These are phyloP conservation scores for Phalacrocorax pelagicus DNA, from an alignment of 2,113 vertebrate genomes.

Conservation along the genomic window DNA sequence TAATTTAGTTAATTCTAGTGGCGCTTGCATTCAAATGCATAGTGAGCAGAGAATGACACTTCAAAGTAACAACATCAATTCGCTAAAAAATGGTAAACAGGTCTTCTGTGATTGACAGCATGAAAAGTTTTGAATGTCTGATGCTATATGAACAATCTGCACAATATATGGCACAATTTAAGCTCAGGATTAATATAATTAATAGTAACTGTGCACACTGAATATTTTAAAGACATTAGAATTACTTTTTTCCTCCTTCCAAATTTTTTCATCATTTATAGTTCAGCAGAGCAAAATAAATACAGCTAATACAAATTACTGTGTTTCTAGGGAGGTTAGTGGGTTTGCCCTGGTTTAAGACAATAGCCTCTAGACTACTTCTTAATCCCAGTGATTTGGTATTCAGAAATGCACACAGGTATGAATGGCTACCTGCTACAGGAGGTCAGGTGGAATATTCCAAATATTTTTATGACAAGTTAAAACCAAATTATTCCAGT, in stretches of 20 bases:
- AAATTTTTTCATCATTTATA: not conserved
- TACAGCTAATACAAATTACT: not conserved
- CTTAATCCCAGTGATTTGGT: not conserved
- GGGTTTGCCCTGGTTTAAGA: not conserved
- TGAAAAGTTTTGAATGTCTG: not conserved
- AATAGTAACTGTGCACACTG: not conserved
- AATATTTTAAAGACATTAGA: not conserved
- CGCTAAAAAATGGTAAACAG: not conserved
- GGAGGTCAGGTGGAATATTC: not conserved
- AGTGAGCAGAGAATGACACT: not conserved
- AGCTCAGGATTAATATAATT: not conserved
- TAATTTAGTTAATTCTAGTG: not conserved
- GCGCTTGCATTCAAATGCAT: not conserved
- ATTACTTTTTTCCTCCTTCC: not conserved
- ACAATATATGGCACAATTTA: not conserved
- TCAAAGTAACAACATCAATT: not conserved
- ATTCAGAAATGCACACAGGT: not conserved
- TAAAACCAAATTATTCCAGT: not conserved
- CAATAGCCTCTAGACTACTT: not conserved
- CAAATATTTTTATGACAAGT: not conserved
- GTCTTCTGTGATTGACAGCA: not conserved
- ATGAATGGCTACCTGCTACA: not conserved
- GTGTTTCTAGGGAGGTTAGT: accelerated
- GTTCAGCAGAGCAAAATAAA: not conserved
- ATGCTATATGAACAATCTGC: not conserved